These are phyloP conservation scores for Lophotriccus pileatus DNA, from an alignment of 2,797 vertebrate genomes.

Conservation along the genomic window DNA sequence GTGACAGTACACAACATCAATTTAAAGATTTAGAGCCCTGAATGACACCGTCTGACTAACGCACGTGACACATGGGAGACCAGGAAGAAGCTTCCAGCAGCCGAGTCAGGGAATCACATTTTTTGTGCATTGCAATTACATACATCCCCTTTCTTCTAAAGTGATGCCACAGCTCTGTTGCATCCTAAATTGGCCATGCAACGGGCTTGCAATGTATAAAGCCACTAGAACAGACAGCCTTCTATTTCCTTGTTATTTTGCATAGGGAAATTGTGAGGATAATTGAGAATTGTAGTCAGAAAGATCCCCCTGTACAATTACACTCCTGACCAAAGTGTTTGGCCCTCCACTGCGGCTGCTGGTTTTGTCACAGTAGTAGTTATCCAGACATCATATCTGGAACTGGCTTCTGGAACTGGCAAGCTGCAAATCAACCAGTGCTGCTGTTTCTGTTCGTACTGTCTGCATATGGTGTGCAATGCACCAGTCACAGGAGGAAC, in stretches of 20 bases:
- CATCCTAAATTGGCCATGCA: background rate
- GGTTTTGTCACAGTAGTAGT: background rate
- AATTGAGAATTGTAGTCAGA: background rate
- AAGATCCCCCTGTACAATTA: background rate
- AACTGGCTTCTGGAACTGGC: background rate
- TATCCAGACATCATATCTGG: background rate
- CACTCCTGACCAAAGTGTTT: background rate
- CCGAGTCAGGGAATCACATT: background rate
- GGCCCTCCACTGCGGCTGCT: background rate
- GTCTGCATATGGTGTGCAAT: background rate
- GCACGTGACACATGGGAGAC: background rate
- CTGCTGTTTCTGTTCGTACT: background rate
- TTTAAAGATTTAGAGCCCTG: background rate
- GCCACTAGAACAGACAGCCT: background rate
- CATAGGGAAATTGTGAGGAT: background rate
- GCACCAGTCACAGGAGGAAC: background rate
- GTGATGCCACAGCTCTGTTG: background rate
- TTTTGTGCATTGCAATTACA: background rate
- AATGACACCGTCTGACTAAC: background rate
- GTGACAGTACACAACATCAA: background rate
- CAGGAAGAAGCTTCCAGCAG: background rate
- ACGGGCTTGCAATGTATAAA: background rate
- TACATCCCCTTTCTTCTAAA: background rate
- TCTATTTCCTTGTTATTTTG: background rate
- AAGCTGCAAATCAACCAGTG: background rate